These are phyloP conservation scores for Thysanoteuthis rhombus DNA, from an alignment of 2,888 invertebrate species.

Conservation along the genomic window DNA sequence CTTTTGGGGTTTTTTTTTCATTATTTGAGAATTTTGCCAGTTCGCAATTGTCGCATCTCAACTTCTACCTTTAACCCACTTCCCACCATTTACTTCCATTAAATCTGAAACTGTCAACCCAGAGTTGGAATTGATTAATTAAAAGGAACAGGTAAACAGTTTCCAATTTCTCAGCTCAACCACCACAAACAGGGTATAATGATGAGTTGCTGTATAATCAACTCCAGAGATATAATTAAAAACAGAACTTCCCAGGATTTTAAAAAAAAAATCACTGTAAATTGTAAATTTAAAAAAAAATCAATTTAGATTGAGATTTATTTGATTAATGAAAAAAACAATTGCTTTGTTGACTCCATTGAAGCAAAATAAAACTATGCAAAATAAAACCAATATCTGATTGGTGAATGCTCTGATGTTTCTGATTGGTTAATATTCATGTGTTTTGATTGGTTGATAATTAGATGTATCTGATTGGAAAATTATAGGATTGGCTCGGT, in stretches of 20 bases:
- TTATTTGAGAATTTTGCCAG: neutral
- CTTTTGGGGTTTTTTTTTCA: too few relatives aligned
- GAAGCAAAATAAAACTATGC: too few relatives aligned
- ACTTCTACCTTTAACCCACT: neutral
- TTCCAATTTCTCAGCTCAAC: neutral
- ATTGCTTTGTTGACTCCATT: neutral
- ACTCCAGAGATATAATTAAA: neutral
- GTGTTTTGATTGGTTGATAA: constrained; percentile 12
- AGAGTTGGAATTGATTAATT: neutral
- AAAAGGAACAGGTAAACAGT: neutral
- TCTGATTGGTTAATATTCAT: neutral
- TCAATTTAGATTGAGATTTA: neutral
- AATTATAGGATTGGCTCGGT: neutral
- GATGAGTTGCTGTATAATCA: neutral
- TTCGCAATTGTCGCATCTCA: neutral
- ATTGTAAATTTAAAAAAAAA: neutral
- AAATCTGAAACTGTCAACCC: neutral
- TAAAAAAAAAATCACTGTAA: neutral
- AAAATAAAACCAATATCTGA: constrained; percentile 12
- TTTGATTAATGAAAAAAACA: neutral
- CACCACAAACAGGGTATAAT: neutral
- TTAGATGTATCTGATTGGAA: neutral
- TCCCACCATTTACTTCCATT: neutral
- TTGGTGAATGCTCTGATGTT: constrained; percentile 1
- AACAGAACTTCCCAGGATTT: neutral